Base-by-base conservation (phyloP, 2,797 vertebrate species). In the Ptychadena robeensis region DNA sequence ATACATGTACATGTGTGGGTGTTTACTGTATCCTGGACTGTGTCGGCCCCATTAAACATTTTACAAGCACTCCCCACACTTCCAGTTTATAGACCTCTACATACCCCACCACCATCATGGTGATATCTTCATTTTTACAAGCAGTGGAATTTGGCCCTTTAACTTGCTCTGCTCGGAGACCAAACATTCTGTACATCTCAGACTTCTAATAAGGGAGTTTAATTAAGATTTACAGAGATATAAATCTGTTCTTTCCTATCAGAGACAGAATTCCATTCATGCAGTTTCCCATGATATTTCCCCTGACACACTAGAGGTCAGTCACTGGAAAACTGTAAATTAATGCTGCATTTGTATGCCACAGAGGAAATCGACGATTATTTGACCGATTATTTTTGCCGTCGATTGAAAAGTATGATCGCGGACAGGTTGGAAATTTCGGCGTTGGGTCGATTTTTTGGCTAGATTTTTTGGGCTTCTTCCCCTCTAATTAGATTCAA, bases 211-310 rank as follows among this genome's bases (percentile, higher is more conserved):
- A 61, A 61, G 59, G 38, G 64, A 9, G 64, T 67, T 67, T 78
- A 40, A 78, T 78, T 68, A 78, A 34, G 40, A 74, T 74, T 40
- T 65, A 59, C 64, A 69, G 22, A 40, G 65, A 28, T 61, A 34
- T 64, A 30, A 53, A 64, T 85, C 73, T 40, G 35, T 35, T 68
- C 44, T 35, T 35, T 18, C 68, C 65, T 53, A 57, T 79, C 44
- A 32, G 65, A 38, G 8, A 35, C 64, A 44, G 57, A 35, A 75
- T 85, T 35, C 40, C 72, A 71, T 44, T 35, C 32, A 37, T 85
- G 53, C 72, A 64, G 7, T 75, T 81, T 85, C 82, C 72, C 82
- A 80, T 76, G 82, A 70, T 65, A 75, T 80, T 85, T 85, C 71
- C 82, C 40, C 78, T 70, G 31, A 63, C 63, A 75, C 53, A 70